Conservation (phyloP, 1,140 invertebrate genomes). For the Drosophila ironensis region DNA sequence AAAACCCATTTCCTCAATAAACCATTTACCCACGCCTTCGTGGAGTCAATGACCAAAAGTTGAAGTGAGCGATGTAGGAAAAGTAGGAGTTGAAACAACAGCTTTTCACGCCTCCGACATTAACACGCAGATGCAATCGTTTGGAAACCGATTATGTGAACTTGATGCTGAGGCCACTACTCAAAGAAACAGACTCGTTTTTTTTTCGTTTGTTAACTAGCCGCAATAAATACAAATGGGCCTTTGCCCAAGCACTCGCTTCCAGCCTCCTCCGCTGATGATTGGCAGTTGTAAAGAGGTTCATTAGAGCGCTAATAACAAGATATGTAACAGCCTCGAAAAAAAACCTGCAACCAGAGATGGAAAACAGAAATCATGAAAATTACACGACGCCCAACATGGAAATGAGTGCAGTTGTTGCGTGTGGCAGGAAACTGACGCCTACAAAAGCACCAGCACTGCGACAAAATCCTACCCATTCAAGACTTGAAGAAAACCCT, state of each 20-base stretch:
- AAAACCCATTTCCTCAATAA: slow-evolving; percentile 37
- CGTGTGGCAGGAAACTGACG: slow-evolving; percentile 38
- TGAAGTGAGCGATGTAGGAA: slow-evolving; percentile 21
- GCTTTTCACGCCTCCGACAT: slow-evolving; percentile 54
- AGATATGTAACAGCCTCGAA: slow-evolving; percentile 48
- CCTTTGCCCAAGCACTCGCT: slow-evolving; percentile 8
- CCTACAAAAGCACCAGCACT: slow-evolving; percentile 23
- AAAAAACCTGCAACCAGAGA: slow-evolving; percentile 29
- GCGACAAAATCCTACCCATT: neutral
- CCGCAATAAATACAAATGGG: slow-evolving; percentile 36
- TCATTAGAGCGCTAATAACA: slow-evolving; percentile 68
- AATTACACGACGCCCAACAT: slow-evolving; percentile 37
- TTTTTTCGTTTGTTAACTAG: slow-evolving; percentile 45
- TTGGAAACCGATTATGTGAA: slow-evolving; percentile 21
- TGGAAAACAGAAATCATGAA: slow-evolving; percentile 42
- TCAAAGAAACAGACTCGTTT: neutral
- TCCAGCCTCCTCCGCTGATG: slow-evolving; percentile 17
- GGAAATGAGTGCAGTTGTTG: slow-evolving; percentile 39
- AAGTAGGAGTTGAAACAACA: slow-evolving; percentile 20
- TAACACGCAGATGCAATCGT: slow-evolving; percentile 6
- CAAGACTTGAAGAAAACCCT: no score
- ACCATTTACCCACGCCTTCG: slow-evolving; percentile 28
- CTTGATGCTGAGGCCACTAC: slow-evolving; percentile 9
- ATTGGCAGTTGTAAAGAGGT: slow-evolving; percentile 67
- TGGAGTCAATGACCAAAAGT: slow-evolving; percentile 48